Percentiles rank a stretch among this genome's conserved stretches.
Conservation (phyloP, 2,888 invertebrate species). For the Noctua janthina region DNA sequence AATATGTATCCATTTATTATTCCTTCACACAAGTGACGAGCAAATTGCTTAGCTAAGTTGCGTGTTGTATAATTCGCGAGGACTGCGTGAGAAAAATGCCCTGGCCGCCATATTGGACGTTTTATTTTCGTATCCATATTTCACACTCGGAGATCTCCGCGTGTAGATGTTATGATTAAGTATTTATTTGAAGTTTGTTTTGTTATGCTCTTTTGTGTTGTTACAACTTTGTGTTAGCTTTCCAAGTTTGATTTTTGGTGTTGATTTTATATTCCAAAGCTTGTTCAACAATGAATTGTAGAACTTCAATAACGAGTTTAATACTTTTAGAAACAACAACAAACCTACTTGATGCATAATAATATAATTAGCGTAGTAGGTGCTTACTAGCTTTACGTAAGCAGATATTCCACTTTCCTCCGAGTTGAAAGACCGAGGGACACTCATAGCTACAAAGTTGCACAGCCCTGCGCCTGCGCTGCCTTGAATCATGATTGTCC, state of each 20-base stretch:
- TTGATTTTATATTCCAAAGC: slow-evolving; percentile 18
- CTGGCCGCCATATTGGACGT: slow-evolving; percentile 75
- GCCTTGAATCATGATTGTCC: slow-evolving; percentile 81
- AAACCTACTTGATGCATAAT: slow-evolving; percentile 21
- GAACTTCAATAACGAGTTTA: slow-evolving; percentile 20
- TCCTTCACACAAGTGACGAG: slow-evolving; percentile 72
- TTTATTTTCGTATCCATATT: slow-evolving; percentile 80
- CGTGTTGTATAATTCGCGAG: slow-evolving; percentile 73
- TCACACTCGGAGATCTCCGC: slow-evolving; percentile 71
- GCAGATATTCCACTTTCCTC: slow-evolving; percentile 53
- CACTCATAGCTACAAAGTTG: slow-evolving; percentile 48
- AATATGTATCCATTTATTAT: slow-evolving; percentile 72
- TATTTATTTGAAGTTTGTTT: slow-evolving; percentile 48
- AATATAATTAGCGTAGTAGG: slow-evolving; percentile 32
- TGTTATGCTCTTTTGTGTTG: slow-evolving; percentile 23
- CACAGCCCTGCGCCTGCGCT: slow-evolving; percentile 64
- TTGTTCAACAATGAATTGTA: neutral
- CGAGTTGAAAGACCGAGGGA: slow-evolving; percentile 71
- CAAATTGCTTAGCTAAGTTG: slow-evolving; percentile 80
- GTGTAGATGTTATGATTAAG: slow-evolving; percentile 54
- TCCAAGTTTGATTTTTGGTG: neutral
- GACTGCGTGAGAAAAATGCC: slow-evolving; percentile 83
- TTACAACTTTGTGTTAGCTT: slow-evolving; percentile 10
- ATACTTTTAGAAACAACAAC: slow-evolving; percentile 30
- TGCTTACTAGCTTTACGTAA: slow-evolving; percentile 27